These are phyloP conservation scores for Drosophila atripex DNA, from an alignment of 2,888 invertebrate genomes.

Conservation along the genomic window DNA sequence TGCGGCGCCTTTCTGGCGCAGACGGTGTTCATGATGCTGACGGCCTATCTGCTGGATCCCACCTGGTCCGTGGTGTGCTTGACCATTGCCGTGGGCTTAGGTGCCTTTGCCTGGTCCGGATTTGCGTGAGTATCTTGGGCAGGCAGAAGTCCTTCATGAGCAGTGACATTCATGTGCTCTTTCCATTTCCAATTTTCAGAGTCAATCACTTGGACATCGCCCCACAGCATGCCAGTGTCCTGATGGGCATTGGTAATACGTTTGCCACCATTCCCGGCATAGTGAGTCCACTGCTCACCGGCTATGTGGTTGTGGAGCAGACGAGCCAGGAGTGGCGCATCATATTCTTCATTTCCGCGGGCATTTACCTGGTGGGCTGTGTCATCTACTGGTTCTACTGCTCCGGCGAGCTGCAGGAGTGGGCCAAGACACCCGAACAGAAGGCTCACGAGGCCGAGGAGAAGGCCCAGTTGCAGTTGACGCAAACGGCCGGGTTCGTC, in stretches of 20 bases:
- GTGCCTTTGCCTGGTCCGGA: slow-evolving; percentile 96
- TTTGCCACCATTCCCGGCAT: slow-evolving; percentile 96
- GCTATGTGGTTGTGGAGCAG: slow-evolving; percentile 90
- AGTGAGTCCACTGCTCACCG: slow-evolving; percentile 93
- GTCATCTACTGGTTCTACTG: slow-evolving; percentile 92
- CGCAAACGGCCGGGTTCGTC: slow-evolving; percentile 77
- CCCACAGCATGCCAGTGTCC: slow-evolving; percentile 94
- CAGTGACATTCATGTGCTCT: neutral
- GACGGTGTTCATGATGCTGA: slow-evolving; percentile 93
- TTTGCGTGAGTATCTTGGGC: slow-evolving; percentile 87
- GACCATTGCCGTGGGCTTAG: slow-evolving; percentile 94
- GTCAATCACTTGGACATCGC: slow-evolving; percentile 95
- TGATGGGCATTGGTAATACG: slow-evolving; percentile 97
- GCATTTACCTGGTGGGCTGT: slow-evolving; percentile 92
- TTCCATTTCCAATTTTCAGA: slow-evolving; percentile 85
- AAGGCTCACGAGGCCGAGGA: slow-evolving; percentile 76
- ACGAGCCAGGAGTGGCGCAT: slow-evolving; percentile 91
- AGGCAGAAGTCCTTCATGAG: neutral
- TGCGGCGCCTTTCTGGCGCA: slow-evolving; percentile 90
- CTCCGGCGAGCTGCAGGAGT: slow-evolving; percentile 92
- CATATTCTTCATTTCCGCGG: slow-evolving; percentile 93
- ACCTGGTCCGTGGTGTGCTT: slow-evolving; percentile 91
- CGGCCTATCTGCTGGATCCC: slow-evolving; percentile 89
- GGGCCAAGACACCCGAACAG: slow-evolving; percentile 86
- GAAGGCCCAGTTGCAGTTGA: slow-evolving; percentile 57